phyloP scores from a whole-genome alignment of 1,140 invertebrate genomes.

The Venturia canescens region DNA sequence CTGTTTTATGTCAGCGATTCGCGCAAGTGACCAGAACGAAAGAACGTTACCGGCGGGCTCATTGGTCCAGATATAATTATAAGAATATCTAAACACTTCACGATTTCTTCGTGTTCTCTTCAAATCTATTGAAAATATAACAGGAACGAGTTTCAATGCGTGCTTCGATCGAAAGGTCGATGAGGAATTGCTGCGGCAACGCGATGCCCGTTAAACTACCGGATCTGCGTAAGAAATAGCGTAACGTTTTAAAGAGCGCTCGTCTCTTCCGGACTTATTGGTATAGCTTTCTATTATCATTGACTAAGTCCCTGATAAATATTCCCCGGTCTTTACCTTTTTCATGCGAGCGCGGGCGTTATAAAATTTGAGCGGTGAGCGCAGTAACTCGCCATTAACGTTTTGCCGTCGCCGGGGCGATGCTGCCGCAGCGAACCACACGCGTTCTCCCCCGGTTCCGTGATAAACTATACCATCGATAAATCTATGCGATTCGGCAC shows the following conservation, averaged over 20 bases:
- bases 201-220: conserved; percentile 55
- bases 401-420: conserved; percentile 44
- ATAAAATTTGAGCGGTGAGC: conserved; percentile 48
- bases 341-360: neutral
- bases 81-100: neutral
- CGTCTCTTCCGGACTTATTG: neutral
- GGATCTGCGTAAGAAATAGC: neutral
- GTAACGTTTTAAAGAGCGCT: neutral
- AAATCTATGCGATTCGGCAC: conserved; percentile 68
- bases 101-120: neutral
- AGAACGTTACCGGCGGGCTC: neutral
- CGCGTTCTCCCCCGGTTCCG: conserved; percentile 41
- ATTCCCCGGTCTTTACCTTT: conserved; percentile 49
- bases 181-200: conserved; percentile 41
- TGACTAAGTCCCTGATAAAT: conserved; percentile 67
- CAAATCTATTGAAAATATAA: neutral
- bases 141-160: neutral
- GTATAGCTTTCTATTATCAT: conserved; percentile 61
- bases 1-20: conserved; percentile 52
- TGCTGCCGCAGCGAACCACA: conserved; percentile 7
- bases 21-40: neutral
- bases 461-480: conserved; percentile 67
- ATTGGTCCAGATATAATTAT: neutral
- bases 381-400: conserved; percentile 71
- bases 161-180: neutral